A percentile compares a stretch with the other conserved stretches of the same genome.
Evolutionary conservation across 2,797 vertebrate species (phyloP).

Genomic region (Microctenopoma stevenorrisi): DNA sequence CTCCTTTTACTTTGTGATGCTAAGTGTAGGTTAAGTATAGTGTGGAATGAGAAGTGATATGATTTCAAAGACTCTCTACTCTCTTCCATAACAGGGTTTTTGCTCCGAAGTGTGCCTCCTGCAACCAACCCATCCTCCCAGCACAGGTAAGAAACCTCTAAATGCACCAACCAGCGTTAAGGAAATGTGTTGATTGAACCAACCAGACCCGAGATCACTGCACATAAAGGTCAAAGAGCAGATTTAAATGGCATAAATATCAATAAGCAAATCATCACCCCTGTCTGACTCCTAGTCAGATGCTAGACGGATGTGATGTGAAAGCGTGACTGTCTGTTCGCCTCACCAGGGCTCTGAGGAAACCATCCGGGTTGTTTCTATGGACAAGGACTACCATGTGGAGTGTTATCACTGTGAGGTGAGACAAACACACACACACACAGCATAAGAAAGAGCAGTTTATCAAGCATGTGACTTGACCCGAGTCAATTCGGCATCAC

Average conservation of each 20-base stretch:
- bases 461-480: slow-evolving; percentile 16
- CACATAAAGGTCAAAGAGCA: not conserved
- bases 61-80: not conserved
- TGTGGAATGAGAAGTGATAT: not conserved
- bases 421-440: slow-evolving; percentile 42
- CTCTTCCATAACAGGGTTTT: slow-evolving; percentile 88
- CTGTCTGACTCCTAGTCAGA: not conserved
- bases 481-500: slow-evolving; percentile 9
- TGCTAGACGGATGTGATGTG: slow-evolving; percentile 2
- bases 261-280: too few species aligned
- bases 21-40: not conserved
- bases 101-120: slow-evolving; percentile 98
- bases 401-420: slow-evolving; percentile 99
- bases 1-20: not conserved
- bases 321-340: slow-evolving; percentile 32
- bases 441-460: slow-evolving; percentile 20
- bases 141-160: slow-evolving; percentile 87
- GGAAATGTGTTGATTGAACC: not conserved
- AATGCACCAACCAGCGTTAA: not conserved
- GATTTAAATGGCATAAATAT: too few species aligned
- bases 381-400: slow-evolving; percentile 99
- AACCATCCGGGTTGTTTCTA: slow-evolving; percentile 97
- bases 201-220: not conserved
- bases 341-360: slow-evolving; percentile 93
- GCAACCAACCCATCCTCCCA: slow-evolving; percentile 96